Percentiles rank a stretch among this genome's conserved stretches.
These are phyloP conservation scores for Aurelia aurita complex sp. Pacific DNA, from an alignment of 30 jellyfish, hydroid and myxozoan genomes.

Conservation along the genomic window DNA sequence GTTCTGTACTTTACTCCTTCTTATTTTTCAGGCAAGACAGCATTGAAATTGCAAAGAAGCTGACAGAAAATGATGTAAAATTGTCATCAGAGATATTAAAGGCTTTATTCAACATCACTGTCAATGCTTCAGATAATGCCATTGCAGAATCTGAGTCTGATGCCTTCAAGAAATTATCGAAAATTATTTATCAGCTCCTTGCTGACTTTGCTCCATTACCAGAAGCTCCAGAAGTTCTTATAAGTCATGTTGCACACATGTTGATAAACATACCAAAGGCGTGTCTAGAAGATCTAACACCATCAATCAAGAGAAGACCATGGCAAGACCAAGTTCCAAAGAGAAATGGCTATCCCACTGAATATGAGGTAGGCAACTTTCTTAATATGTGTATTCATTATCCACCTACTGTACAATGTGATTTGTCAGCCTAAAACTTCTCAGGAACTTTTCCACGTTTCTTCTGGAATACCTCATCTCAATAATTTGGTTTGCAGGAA, in stretches of 20 bases:
- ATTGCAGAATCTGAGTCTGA: constrained; percentile 9
- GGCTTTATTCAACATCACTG: constrained; percentile 75
- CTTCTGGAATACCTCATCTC: too few relatives aligned
- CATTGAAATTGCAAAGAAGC: background rate
- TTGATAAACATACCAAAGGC: constrained; percentile 73
- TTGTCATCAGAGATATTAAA: constrained; percentile 64
- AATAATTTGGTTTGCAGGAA: too few relatives aligned
- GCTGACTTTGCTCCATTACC: constrained; percentile 1
- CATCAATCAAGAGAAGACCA: constrained; percentile 47
- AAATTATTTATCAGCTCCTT: constrained; percentile 13
- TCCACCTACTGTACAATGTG: too few relatives aligned
- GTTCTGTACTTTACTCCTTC: too few relatives aligned
- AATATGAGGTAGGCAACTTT: constrained; percentile 36
- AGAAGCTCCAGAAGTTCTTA: constrained; percentile 19
- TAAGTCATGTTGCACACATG: constrained; percentile 68
- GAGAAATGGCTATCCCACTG: constrained; percentile 31
- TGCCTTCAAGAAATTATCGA: constrained; percentile 13
- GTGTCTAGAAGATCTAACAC: constrained; percentile 39
- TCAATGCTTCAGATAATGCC: constrained; percentile 11
- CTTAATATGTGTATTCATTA: too few relatives aligned
- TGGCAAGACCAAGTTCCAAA: constrained; percentile 56
- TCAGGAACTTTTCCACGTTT: too few relatives aligned
- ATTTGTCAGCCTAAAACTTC: too few relatives aligned
- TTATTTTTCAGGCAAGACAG: background rate
- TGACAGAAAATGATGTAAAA: background rate